Base-by-base conservation (phyloP, 2,888 invertebrate species). In the Polymixis lichenea region DNA sequence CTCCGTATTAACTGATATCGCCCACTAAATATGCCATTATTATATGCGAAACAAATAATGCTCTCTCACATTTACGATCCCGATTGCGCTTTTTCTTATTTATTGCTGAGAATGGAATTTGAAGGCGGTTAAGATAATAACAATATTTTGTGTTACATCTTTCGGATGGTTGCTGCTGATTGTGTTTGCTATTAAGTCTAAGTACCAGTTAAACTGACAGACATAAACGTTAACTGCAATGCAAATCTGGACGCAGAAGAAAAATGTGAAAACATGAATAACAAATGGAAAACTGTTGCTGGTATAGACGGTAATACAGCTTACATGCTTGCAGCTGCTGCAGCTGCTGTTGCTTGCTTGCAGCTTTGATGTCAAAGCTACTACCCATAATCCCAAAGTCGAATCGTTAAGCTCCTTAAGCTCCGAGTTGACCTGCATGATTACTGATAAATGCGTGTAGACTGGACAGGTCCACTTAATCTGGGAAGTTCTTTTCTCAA, bases 1-100 rank as follows among this genome's bases (percentile, higher is more conserved):
- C 94, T 94, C 91, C 93, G 93, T 94, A 96, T 95, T 96, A 96
- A 95, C 95, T 94, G 95, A 95, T 96, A 96, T 95, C 94, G 94
- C 90, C 91, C 95, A 95, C 95, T 96, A 96, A 96, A 96, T 96
- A 95, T 96, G 95, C 95, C 95, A 96, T 96, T 95, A 95, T 95
- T 95, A 94, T 95, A 95, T 95, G 93, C 95, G 96, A 94, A 95
- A 94, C 95, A 95, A 95, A 96, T 95, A 95, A 94, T 93, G 90
- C 91, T 90, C 92, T 92, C 90, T 91, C 91, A 91, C 91, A 90
- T 88, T 87, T 88, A 83, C 81, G 84, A 87, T 86, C 86, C 90
- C 87, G 91, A 91, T 91, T 89, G 88, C 88, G 89, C 89, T 85
- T 87, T 79, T 91, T 90, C 86, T 93, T 94, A 93, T 95, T 95